Base-by-base conservation (phyloP, 2,888 invertebrate species). In the Coelogynopora nodosa region DNA sequence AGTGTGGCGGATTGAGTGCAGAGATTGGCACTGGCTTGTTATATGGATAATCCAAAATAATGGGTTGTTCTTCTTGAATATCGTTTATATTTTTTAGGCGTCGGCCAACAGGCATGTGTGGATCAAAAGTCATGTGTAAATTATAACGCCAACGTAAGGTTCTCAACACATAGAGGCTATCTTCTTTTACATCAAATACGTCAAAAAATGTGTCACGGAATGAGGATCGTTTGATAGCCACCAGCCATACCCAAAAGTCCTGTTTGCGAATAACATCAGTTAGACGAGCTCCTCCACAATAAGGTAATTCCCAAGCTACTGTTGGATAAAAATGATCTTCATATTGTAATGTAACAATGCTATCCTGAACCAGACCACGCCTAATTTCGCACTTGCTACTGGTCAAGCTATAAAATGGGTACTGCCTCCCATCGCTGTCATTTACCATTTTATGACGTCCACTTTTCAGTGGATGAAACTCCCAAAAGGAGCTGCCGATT, bases 281-380 rank as follows among this genome's bases (percentile, higher is more conserved):
- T 5, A 49, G 49, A 49, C 49, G 5, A 18, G 5, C 49, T 5
- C 49, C 18, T n/a, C n/a, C n/a, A n/a, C n/a, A n/a, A n/a, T n/a
- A n/a, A n/a, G n/a, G n/a, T n/a, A n/a, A 87, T 31, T 87, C 67
- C 87, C 87, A 87, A 67, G 87, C 87, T 0, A 87, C 87, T 23
- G 87, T 87, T 30, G 87, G 87, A 86, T 87, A 87, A 27, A 87
- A 87, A 80, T 87, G 87, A 87, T 87, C 87, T 26, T 87, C 86
- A 31, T 87, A 87, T 23, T 87, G 87, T 27, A 87, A 80, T 1
- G 29, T 67, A 0, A 87, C 86, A 27, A 29, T 28, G 10, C 67
- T 30, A 13, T 87, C 87, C 1, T 86, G 27, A 13, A 87, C 67
- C 26, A 67, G 30, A 13, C 87, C 87, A 30, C 87, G 31, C 27